Percentiles rank a stretch among this genome's conserved stretches.
phyloP scores from a whole-genome alignment of 2,113 vertebrate species.

The Plectropomus leopardus region DNA sequence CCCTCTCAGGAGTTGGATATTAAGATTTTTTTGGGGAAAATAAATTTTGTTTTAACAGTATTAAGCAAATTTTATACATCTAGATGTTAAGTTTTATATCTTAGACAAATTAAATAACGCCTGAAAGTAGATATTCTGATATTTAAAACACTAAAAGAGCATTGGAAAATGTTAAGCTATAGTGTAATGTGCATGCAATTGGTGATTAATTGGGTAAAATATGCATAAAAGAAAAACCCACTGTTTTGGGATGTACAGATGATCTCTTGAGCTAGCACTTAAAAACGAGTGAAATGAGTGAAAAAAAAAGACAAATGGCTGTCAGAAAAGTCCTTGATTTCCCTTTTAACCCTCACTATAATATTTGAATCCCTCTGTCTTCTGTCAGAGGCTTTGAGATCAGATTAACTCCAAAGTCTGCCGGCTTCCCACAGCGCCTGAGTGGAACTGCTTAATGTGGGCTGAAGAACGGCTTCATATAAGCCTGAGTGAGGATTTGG shows the following conservation, averaged over 20 bases:
- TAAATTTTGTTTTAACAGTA: too few species aligned
- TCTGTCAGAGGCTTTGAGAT: conserved; percentile 44
- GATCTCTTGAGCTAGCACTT: neutral
- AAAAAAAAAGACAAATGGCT: neutral
- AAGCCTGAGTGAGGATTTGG: conserved; percentile 69
- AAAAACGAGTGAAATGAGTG: neutral
- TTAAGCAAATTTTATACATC: too few species aligned
- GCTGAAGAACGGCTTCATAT: conserved; percentile 54
- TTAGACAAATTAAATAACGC: too few species aligned
- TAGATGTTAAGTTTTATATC: too few species aligned
- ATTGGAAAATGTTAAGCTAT: too few species aligned
- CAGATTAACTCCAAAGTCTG: conserved; percentile 58
- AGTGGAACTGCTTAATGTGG: conserved; percentile 48
- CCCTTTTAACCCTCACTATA: neutral
- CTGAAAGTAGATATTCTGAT: too few species aligned
- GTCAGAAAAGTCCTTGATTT: conserved; percentile 11
- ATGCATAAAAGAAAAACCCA: too few species aligned
- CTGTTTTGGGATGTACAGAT: neutral
- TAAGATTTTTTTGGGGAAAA: too few species aligned
- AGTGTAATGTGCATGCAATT: too few species aligned
- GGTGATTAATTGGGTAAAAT: too few species aligned
- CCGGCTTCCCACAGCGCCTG: conserved; percentile 46
- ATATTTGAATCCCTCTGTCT: conserved; percentile 23
- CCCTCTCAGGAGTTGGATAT: too few species aligned
- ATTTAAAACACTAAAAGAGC: too few species aligned